Base-by-base conservation (phyloP, 2,113 vertebrate species). In the Erinaceus europaeus region DNA sequence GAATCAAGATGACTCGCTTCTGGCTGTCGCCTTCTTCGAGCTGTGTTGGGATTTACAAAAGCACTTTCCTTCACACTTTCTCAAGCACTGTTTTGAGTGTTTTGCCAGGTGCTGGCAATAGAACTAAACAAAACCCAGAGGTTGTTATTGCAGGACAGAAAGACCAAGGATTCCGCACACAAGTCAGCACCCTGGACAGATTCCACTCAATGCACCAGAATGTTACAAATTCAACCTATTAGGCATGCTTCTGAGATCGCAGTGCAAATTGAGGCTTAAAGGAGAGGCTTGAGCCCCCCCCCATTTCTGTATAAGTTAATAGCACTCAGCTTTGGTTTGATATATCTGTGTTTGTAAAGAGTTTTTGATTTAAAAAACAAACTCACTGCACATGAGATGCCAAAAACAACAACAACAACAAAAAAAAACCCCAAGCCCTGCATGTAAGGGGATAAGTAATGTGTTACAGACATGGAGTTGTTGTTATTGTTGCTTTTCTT, bases 41-140 rank as follows among this genome's bases (percentile, higher is more conserved):
- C 20, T 55, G 32, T 86, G 80, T 69, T 40, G 62, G 57, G 29
- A 52, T 85, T 81, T 87, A 42, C 32, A 82, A 42, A n/a, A 79
- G 50, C 13, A 2, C 34, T 68, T 83, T 84, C 42, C 38, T 65
- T 44, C 73, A 40, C 6, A 15, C 40, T 4, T 0, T 57, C 55
- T 46, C n/a, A 38, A 17, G 50, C 29, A 4, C 5, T n/a, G 10
- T 38, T 77, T 27, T 6, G 11, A 86, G 29, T 11, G 5, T 36
- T 65, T 0, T 53, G 1, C 21, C 42, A 20, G 55, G 13, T 2
- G 0, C 29, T 44, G 53, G 20, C 1, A 1, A 18, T 55, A 32
- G 29, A 7, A 4, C 0, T 29, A 48, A 76, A 27, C 21, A 55
- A 77, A 76, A 82, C 25, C 12, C 34, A 17, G 32, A 38, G 36